Percentiles rank a stretch among this genome's conserved stretches.
These are phyloP conservation scores for Ambastaia sidthimunki DNA, from an alignment of 2,797 vertebrate species.

Conservation along the genomic window DNA sequence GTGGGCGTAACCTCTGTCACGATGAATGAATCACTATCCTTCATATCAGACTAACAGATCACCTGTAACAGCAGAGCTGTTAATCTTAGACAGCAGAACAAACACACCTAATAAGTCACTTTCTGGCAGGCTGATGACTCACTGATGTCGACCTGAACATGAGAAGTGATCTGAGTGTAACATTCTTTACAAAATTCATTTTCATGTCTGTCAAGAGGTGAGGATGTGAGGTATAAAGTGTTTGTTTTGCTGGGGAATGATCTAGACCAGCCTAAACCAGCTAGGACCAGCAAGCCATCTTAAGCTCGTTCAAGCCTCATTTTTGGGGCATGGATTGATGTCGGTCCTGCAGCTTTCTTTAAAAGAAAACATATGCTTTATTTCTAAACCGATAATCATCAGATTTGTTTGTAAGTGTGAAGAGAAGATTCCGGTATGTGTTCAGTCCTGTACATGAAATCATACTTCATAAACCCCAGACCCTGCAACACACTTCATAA, in stretches of 20 bases:
- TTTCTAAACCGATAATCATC: slow-evolving; percentile 9
- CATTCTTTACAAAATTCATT: slow-evolving; percentile 41
- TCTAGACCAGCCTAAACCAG: no score
- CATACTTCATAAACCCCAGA: slow-evolving; percentile 23
- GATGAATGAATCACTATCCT: slow-evolving; percentile 9
- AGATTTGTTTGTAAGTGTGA: slow-evolving; percentile 6
- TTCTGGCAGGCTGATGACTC: slow-evolving; percentile 16
- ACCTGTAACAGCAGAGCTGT: slow-evolving; percentile 11
- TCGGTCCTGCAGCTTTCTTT: neutral
- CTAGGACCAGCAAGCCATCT: no score
- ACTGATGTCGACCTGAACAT: slow-evolving; percentile 6
- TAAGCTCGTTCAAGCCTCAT: no score
- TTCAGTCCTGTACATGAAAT: slow-evolving; percentile 25
- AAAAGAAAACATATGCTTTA: neutral
- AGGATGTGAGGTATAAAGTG: slow-evolving; percentile 9
- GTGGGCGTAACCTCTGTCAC: slow-evolving; percentile 11
- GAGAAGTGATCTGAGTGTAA: neutral
- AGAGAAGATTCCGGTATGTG: neutral
- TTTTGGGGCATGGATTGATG: neutral
- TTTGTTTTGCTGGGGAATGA: neutral
- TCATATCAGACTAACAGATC: slow-evolving; percentile 16
- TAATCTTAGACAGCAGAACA: slow-evolving; percentile 9
- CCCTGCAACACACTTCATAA: neutral
- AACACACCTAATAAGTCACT: slow-evolving; percentile 34
- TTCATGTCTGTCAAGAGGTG: slow-evolving; percentile 25